Conservation (phyloP, 2,797 vertebrate species). For the Bucorvus abyssinicus region DNA sequence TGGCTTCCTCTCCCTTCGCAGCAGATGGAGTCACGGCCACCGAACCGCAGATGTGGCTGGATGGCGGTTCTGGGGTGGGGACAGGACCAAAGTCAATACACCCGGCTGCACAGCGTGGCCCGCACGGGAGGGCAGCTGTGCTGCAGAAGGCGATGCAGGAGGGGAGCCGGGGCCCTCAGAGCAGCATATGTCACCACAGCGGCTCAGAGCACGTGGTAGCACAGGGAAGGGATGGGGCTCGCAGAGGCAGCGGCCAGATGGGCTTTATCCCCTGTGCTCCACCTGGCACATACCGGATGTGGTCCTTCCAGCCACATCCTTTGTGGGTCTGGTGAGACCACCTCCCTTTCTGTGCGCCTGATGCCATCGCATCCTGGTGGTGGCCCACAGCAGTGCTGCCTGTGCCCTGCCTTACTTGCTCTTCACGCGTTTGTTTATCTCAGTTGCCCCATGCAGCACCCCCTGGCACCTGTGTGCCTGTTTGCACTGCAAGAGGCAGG, state of each 20-base stretch:
- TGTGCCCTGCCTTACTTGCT: background rate
- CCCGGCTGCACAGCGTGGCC: background rate
- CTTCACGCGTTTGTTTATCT: background rate
- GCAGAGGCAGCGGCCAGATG: background rate
- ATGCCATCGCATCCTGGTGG: background rate
- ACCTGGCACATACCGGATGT: fast-evolving
- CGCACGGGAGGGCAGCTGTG: background rate
- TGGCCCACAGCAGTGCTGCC: fast-evolving
- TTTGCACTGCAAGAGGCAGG: background rate
- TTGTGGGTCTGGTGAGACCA: background rate
- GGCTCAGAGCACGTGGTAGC: background rate
- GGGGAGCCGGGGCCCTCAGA: background rate
- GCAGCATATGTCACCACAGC: background rate
- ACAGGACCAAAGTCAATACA: background rate
- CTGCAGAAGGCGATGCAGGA: background rate
- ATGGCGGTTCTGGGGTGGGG: background rate
- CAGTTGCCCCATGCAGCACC: background rate
- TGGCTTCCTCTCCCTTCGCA: background rate
- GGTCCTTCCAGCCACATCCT: background rate
- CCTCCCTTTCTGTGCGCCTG: background rate
- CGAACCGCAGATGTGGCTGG: background rate
- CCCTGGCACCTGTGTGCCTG: background rate
- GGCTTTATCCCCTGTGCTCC: background rate
- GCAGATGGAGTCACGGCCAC: slow-evolving; percentile 7
- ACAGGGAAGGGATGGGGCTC: background rate